These are phyloP conservation scores for Empidonax alnorum DNA, from an alignment of 2,113 vertebrate species.

Conservation along the genomic window DNA sequence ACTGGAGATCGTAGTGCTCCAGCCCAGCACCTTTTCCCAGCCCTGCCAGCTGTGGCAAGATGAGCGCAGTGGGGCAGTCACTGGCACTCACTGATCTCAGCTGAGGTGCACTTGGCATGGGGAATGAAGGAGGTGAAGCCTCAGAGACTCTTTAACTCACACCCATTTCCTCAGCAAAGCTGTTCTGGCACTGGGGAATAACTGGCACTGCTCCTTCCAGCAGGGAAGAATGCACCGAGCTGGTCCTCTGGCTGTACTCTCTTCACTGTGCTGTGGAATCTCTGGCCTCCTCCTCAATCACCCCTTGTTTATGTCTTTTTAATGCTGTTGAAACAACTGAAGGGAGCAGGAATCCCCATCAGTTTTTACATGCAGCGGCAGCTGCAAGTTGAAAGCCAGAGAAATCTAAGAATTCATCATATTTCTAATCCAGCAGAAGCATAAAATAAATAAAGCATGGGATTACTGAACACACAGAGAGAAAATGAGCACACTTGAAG, in stretches of 20 bases:
- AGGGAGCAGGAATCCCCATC: neutral
- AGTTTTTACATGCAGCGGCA: neutral
- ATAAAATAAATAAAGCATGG: neutral
- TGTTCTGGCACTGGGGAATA: neutral
- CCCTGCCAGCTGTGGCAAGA: neutral
- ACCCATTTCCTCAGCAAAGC: neutral
- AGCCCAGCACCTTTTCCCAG: neutral
- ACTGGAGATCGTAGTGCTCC: neutral
- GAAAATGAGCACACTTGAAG: accelerated
- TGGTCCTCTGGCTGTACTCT: neutral
- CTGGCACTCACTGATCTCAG: neutral
- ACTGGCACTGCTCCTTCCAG: neutral
- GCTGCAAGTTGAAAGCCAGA: neutral
- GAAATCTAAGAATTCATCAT: neutral
- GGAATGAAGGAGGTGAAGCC: neutral
- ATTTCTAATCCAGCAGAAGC: neutral
- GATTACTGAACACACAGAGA: neutral
- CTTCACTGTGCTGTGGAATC: neutral
- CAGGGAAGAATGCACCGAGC: neutral
- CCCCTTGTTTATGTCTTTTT: neutral
- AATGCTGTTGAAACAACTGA: neutral
- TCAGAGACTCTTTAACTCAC: neutral
- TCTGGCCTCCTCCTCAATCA: neutral
- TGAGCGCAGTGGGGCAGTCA: accelerated
- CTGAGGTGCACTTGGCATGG: neutral